Percentiles rank a stretch among this genome's conserved stretches.
These are phyloP conservation scores for Epinotia ramella DNA, from an alignment of 2,888 invertebrate species.

Conservation along the genomic window DNA sequence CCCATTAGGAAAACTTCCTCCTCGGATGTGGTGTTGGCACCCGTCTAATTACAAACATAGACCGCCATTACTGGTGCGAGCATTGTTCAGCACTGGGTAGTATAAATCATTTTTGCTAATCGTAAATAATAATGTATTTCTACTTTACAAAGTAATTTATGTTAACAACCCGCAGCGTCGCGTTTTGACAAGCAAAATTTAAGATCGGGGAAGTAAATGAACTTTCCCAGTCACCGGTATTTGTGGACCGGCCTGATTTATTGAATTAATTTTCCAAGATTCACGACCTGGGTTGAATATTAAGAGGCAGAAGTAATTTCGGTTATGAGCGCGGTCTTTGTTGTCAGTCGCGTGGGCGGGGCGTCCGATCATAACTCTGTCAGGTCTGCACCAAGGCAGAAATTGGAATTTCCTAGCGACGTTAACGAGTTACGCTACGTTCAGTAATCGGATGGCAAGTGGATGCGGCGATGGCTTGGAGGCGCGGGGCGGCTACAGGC, in stretches of 20 bases:
- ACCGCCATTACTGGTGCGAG: conserved; percentile 13
- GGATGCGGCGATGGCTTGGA: conserved; percentile 46
- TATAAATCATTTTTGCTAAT: conserved; percentile 55
- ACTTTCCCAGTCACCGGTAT: conserved; percentile 69
- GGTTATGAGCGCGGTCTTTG: conserved; percentile 74
- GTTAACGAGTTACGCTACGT: conserved; percentile 60
- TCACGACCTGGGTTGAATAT: conserved; percentile 73
- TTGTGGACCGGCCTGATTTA: conserved; percentile 73
- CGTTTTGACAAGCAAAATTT: conserved; percentile 64
- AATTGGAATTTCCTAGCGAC: conserved; percentile 61
- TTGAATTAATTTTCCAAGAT: conserved; percentile 80
- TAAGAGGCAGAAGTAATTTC: conserved; percentile 77
- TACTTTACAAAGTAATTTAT: conserved; percentile 59
- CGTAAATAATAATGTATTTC: conserved; percentile 48
- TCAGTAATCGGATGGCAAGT: conserved; percentile 47
- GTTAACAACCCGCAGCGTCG: conserved; percentile 55
- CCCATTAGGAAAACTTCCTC: conserved; percentile 8
- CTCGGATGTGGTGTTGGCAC: not conserved
- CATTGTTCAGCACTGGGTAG: conserved; percentile 18
- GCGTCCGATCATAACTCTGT: conserved; percentile 65
- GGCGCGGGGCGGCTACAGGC: conserved; percentile 24
- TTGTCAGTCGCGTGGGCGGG: conserved; percentile 65
- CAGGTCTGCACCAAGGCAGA: conserved; percentile 56
- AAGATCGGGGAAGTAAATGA: conserved; percentile 66
- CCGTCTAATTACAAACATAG: conserved; percentile 26